phyloP scores from a whole-genome alignment of 2,113 vertebrate species.

The Muntiacus reevesi region DNA sequence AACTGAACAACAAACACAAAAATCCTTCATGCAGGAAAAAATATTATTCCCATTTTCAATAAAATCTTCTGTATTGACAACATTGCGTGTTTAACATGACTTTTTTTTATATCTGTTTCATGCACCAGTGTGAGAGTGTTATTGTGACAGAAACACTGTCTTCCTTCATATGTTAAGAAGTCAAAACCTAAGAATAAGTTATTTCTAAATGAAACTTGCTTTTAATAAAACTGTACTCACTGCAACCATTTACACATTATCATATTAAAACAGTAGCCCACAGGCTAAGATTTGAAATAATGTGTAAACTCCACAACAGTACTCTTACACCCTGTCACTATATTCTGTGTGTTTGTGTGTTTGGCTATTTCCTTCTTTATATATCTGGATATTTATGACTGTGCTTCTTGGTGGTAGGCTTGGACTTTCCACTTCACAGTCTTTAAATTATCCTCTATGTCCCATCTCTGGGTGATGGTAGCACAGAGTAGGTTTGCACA shows the following conservation, averaged over 20 bases:
- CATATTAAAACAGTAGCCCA: neutral
- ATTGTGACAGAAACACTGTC: neutral
- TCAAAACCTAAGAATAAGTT: neutral
- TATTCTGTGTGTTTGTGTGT: neutral
- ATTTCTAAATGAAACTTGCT: neutral
- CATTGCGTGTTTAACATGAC: neutral
- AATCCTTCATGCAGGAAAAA: neutral
- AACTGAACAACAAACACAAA: neutral
- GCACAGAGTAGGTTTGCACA: rapidly evolving
- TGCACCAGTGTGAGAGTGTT: too few species aligned
- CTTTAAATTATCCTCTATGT: neutral
- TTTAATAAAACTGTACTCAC: neutral
- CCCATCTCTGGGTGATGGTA: neutral
- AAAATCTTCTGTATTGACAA: neutral
- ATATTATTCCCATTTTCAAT: neutral
- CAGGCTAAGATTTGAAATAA: neutral
- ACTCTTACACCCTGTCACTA: too few species aligned
- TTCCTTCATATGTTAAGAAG: neutral
- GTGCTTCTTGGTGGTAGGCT: neutral
- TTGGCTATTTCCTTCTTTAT: neutral
- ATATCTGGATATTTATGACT: neutral
- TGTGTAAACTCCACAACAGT: neutral
- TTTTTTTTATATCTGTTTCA: neutral
- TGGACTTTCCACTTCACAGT: neutral
- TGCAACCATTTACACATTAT: neutral